phyloP scores from a whole-genome alignment of 2,888 invertebrate species.

The Folsomia candida region DNA sequence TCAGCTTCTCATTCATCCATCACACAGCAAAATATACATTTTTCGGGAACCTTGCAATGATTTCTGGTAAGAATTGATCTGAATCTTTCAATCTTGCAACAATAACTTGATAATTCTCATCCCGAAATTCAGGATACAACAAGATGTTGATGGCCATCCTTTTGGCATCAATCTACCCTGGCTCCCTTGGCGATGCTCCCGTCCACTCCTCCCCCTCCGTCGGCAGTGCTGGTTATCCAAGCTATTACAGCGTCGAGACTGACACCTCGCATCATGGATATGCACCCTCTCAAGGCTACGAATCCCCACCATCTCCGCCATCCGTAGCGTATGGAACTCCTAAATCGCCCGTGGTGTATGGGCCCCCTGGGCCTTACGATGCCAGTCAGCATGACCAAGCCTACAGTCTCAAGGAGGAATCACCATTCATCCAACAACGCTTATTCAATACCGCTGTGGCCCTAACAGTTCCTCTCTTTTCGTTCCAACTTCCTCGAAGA shows the following conservation, averaged over 20 bases:
- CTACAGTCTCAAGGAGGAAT: constrained; percentile 36
- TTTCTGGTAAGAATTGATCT: constrained; percentile 17
- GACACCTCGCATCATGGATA: constrained; percentile 12
- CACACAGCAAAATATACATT: background rate
- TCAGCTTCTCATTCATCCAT: constrained; percentile 2
- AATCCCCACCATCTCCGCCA: constrained; percentile 14
- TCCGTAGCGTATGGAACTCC: constrained; percentile 26
- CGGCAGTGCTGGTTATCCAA: constrained; percentile 16
- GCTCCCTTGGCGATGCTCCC: constrained; percentile 27
- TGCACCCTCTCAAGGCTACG: constrained; percentile 18
- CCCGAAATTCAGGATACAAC: background rate
- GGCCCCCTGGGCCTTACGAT: constrained; percentile 24
- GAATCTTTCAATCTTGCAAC: background rate
- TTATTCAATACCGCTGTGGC: constrained; percentile 47
- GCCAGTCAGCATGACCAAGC: constrained; percentile 25
- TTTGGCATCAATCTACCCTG: constrained; percentile 11
- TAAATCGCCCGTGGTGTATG: constrained; percentile 21
- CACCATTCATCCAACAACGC: constrained; percentile 41
- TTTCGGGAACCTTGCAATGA: constrained; percentile 9
- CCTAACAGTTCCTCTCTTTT: constrained; percentile 46
- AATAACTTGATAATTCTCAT: background rate
- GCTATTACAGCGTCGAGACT: constrained; percentile 26
- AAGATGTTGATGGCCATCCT: constrained; percentile 7
- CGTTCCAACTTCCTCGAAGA: constrained; percentile 42
- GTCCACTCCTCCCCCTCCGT: background rate